phyloP scores from a whole-genome alignment of 2,888 invertebrate species.

The Drosophila paramelanica region DNA sequence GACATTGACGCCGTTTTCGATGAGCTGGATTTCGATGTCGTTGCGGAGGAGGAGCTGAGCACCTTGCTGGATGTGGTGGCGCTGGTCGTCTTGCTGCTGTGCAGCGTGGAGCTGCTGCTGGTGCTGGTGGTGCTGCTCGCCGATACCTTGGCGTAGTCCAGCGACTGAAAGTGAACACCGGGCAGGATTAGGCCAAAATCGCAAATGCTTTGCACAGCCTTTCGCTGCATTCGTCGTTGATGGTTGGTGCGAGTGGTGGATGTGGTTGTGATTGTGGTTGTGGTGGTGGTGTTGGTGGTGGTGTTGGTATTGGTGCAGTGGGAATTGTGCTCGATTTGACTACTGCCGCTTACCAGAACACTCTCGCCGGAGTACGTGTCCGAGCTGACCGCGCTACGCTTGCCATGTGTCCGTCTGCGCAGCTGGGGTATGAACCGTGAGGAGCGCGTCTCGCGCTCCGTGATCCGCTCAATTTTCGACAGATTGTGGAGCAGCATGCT shows the following conservation, averaged over 20 bases:
- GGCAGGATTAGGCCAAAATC: slow-evolving; percentile 82
- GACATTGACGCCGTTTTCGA: slow-evolving; percentile 33
- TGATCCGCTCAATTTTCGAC: slow-evolving; percentile 84
- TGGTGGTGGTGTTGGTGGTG: slow-evolving; percentile 40
- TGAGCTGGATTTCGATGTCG: slow-evolving; percentile 33
- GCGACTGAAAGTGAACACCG: slow-evolving; percentile 83
- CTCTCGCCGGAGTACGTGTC: slow-evolving; percentile 85
- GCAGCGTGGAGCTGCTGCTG: slow-evolving; percentile 74
- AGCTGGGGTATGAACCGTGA: slow-evolving; percentile 84
- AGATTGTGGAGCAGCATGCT: slow-evolving; percentile 85
- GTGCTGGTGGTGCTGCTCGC: slow-evolving; percentile 77
- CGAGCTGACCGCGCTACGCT: slow-evolving; percentile 83
- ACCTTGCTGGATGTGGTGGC: slow-evolving; percentile 52
- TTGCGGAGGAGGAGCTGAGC: slow-evolving; percentile 53
- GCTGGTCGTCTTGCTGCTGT: slow-evolving; percentile 49
- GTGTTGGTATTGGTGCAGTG: slow-evolving; percentile 48
- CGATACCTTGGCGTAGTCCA: slow-evolving; percentile 82
- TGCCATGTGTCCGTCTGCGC: slow-evolving; percentile 82
- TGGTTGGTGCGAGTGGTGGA: slow-evolving; percentile 66
- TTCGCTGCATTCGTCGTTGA: slow-evolving; percentile 75
- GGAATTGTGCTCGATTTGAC: slow-evolving; percentile 53
- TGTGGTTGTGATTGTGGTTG: slow-evolving; percentile 40
- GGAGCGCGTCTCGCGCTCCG: slow-evolving; percentile 79
- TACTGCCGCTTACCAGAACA: slow-evolving; percentile 83
- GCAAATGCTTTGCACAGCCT: slow-evolving; percentile 81